These are phyloP conservation scores for Cerastoderma edule DNA, from an alignment of 2,888 invertebrate genomes.

Conservation along the genomic window DNA sequence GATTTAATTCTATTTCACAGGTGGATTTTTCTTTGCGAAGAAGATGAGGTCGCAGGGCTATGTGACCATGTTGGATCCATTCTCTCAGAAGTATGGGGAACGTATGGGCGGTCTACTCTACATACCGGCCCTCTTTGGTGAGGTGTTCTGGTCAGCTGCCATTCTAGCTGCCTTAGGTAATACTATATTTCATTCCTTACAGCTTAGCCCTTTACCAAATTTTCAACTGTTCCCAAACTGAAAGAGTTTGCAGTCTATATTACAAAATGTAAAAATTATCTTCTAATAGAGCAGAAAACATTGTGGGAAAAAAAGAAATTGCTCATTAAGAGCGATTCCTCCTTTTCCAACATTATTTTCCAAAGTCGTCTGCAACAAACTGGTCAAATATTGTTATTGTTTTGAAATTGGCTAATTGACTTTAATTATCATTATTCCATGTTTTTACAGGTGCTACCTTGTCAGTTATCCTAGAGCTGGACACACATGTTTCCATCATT, in stretches of 20 bases:
- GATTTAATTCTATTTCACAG: no score
- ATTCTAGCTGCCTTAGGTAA: constrained; percentile 96
- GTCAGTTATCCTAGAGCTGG: constrained; percentile 98
- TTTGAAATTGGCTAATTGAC: neutral
- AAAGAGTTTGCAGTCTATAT: no score
- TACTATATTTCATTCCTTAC: neutral
- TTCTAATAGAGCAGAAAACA: neutral
- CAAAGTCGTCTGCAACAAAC: neutral
- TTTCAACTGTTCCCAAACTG: no score
- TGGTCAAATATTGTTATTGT: neutral
- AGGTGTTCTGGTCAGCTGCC: constrained; percentile 99
- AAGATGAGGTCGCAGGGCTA: constrained; percentile 99
- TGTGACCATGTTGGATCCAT: constrained; percentile 99
- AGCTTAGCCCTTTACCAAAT: no score
- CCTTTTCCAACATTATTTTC: neutral
- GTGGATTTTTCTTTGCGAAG: constrained; percentile 98
- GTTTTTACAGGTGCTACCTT: constrained; percentile 93
- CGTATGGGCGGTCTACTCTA: constrained; percentile 98
- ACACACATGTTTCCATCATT: constrained; percentile 95
- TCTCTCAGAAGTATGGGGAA: constrained; percentile 98
- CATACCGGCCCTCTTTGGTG: constrained; percentile 97
- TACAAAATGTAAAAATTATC: no score
- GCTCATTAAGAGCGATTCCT: neutral
- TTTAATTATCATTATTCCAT: neutral
- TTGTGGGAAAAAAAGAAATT: neutral